Evolutionary conservation across 2,888 invertebrate genomes (phyloP).

Genomic region (Unio pictorum): DNA sequence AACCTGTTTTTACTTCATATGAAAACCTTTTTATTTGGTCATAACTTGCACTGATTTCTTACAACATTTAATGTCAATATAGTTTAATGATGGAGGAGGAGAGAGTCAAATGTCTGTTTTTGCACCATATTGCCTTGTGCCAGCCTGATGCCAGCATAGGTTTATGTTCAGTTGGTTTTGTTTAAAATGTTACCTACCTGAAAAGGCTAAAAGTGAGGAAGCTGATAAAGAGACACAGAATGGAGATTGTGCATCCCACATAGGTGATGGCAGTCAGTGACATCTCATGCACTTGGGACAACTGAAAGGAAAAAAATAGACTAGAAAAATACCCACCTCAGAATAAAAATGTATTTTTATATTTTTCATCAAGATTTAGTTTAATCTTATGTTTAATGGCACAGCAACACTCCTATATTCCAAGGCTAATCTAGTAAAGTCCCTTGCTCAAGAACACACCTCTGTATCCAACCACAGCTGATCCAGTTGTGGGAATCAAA

Average conservation of each 20-base stretch:
- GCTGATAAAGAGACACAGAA: constrained; percentile 84
- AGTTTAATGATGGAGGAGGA: too few relatives aligned
- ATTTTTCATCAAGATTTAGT: too few relatives aligned
- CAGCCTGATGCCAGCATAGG: too few relatives aligned
- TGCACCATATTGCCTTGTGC: too few relatives aligned
- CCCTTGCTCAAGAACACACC: not conserved
- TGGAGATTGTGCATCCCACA: constrained; percentile 86
- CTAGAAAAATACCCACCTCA: not conserved
- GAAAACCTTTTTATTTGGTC: too few relatives aligned
- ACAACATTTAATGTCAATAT: too few relatives aligned
- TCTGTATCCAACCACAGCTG: too few relatives aligned
- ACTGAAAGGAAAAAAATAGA: constrained; percentile 32
- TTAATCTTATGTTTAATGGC: not conserved
- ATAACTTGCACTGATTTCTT: too few relatives aligned
- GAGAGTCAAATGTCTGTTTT: too few relatives aligned
- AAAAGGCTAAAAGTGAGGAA: constrained; percentile 87
- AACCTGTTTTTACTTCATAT: too few relatives aligned
- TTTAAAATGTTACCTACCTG: constrained; percentile 75
- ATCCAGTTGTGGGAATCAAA: too few relatives aligned
- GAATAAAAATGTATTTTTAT: not conserved
- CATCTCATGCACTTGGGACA: constrained; percentile 46
- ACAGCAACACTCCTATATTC: not conserved
- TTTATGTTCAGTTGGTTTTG: too few relatives aligned
- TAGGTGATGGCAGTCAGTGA: constrained; percentile 82
- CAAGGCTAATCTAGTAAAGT: not conserved